phyloP scores from a whole-genome alignment of 2,797 vertebrate genomes.

The Heterohyrax brucei region DNA sequence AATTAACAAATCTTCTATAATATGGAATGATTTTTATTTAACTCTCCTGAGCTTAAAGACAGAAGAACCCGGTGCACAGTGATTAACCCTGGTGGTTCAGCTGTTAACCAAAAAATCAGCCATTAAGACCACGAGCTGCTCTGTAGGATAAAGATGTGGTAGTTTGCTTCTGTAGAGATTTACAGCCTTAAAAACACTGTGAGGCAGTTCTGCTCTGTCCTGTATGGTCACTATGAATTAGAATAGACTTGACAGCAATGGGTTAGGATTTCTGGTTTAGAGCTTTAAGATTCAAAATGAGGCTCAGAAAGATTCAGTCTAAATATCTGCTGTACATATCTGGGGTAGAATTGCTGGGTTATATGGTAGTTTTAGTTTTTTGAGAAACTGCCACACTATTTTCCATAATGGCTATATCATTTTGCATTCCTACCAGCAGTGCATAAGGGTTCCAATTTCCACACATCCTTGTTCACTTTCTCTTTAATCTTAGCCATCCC shows the following conservation, averaged over 20 bases:
- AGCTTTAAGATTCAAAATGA: neutral
- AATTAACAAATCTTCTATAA: constrained; percentile 63
- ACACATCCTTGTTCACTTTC: too few species aligned
- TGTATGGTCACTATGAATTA: neutral
- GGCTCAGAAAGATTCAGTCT: constrained; percentile 60
- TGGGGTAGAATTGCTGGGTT: too few species aligned
- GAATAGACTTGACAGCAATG: neutral
- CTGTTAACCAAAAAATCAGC: neutral
- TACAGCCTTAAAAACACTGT: neutral
- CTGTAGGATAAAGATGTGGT: too few species aligned
- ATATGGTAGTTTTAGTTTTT: too few species aligned
- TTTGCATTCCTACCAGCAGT: too few species aligned
- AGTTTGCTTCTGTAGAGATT: too few species aligned
- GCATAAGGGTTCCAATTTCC: too few species aligned
- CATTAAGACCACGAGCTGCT: neutral
- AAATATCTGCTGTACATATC: constrained; percentile 4
- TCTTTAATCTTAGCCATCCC: too few species aligned
- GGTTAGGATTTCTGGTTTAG: neutral
- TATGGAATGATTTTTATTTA: constrained; percentile 63
- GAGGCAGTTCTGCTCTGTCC: neutral
- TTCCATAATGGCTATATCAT: too few species aligned
- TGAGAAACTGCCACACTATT: too few species aligned
- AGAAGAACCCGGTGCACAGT: neutral
- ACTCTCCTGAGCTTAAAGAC: constrained; percentile 56
- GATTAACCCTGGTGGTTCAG: neutral